phyloP scores from a whole-genome alignment of 2,113 vertebrate genomes.

The Zosterops hypoxanthus region DNA sequence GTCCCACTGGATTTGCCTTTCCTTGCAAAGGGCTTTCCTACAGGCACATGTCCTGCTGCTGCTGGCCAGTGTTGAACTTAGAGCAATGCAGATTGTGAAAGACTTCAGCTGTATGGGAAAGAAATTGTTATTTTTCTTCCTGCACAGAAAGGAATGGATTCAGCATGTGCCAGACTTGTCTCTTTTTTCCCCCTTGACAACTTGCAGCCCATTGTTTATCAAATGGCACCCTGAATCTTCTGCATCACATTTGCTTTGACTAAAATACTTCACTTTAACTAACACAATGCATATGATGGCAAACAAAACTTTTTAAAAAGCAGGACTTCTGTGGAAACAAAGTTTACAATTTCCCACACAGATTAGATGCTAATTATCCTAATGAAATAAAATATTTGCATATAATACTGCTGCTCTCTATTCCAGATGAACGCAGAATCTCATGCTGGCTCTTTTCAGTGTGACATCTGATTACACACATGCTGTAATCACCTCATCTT shows the following conservation, averaged over 20 bases:
- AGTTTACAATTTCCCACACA: neutral
- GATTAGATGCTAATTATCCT: neutral
- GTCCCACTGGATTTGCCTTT: neutral
- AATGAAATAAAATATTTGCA: neutral
- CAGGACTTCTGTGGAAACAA: neutral
- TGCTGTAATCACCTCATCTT: neutral
- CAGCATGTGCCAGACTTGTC: neutral
- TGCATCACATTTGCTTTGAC: neutral
- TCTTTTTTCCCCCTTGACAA: neutral
- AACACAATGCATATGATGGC: neutral
- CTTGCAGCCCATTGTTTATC: slow-evolving; percentile 32
- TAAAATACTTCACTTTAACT: neutral
- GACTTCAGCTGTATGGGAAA: neutral
- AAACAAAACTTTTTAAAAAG: neutral
- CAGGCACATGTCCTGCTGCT: neutral
- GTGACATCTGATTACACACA: neutral
- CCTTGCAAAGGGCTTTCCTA: neutral
- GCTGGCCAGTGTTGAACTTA: neutral
- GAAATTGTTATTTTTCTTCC: slow-evolving; percentile 22
- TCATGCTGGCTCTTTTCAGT: neutral
- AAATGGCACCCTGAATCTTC: neutral
- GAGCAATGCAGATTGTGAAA: slow-evolving; percentile 32
- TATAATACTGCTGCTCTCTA: neutral
- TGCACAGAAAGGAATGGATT: slow-evolving; percentile 40
- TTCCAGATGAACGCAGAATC: neutral